A percentile compares a stretch with the other conserved stretches of the same genome.
These are phyloP conservation scores for Paralichthys olivaceus DNA, from an alignment of 2,113 vertebrate species.

Conservation along the genomic window DNA sequence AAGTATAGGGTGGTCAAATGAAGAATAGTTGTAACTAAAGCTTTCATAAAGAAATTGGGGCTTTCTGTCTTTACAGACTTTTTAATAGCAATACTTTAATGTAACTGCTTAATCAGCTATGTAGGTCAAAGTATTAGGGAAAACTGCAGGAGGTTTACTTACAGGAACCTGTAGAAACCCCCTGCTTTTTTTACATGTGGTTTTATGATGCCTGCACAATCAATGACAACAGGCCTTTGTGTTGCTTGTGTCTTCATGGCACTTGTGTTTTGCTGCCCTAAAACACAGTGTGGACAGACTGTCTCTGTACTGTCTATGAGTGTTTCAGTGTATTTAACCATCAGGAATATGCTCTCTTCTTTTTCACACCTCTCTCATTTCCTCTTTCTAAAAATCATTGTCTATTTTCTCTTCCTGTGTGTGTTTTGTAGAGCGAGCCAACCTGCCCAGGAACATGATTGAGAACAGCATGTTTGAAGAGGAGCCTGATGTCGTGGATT, in stretches of 20 bases:
- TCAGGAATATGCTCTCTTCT: background rate
- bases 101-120: background rate
- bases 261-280: background rate
- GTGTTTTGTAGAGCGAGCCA: slow-evolving; percentile 85
- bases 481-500: slow-evolving; percentile 94
- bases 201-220: slow-evolving; percentile 12
- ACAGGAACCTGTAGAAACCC: slow-evolving; percentile 48
- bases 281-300: background rate
- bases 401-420: slow-evolving; percentile 51
- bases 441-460: slow-evolving; percentile 97
- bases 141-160: background rate
- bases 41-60: background rate
- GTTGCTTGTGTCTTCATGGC: background rate
- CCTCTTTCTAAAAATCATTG: background rate
- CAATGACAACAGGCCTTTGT: slow-evolving; percentile 8
- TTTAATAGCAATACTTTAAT: background rate
- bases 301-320: no score
- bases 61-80: background rate
- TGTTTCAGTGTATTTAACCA: background rate
- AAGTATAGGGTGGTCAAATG: slow-evolving; percentile 10
- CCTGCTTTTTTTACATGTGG: slow-evolving; percentile 10
- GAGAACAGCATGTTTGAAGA: slow-evolving; percentile 99
- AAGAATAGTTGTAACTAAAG: background rate
- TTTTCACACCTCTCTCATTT: slow-evolving; percentile 13
- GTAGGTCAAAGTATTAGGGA: slow-evolving; percentile 44